A percentile compares a stretch with the other conserved stretches of the same genome.
Conservation (phyloP, 2,797 vertebrate genomes). For the Phoebastria nigripes region DNA sequence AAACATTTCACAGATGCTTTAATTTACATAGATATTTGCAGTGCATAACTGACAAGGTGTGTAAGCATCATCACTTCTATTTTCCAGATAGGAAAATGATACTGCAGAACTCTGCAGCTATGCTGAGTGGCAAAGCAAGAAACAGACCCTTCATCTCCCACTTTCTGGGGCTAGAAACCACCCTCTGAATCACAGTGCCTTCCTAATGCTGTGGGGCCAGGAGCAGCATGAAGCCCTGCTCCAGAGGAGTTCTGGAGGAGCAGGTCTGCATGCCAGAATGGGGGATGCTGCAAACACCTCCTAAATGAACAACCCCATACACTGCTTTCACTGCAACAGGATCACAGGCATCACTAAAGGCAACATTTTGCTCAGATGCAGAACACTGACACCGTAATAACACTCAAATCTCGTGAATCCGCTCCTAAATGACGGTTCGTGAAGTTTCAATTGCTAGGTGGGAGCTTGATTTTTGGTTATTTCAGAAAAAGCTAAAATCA, state of each 20-base stretch:
- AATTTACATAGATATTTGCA: constrained; percentile 32
- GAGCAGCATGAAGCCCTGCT: not conserved
- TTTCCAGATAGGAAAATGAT: not conserved
- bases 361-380: not conserved
- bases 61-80: not conserved
- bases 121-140: not conserved
- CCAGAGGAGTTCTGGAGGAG: not conserved
- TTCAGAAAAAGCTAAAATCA: not conserved
- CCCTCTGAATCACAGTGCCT: not conserved
- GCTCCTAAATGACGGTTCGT: not conserved
- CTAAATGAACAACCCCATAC: not conserved
- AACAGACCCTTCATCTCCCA: not conserved
- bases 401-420: not conserved
- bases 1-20: constrained; percentile 29
- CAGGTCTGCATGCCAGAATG: not conserved
- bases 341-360: not conserved
- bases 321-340: not conserved
- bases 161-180: not conserved
- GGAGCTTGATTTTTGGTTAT: not conserved
- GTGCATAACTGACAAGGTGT: constrained; percentile 38
- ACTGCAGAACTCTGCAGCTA: not conserved
- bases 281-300: not conserved
- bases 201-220: not conserved
- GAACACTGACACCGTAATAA: not conserved
- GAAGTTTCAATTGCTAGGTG: not conserved